Evolutionary conservation across 2,113 vertebrate genomes (phyloP).

Genomic region (Lagopus muta): DNA sequence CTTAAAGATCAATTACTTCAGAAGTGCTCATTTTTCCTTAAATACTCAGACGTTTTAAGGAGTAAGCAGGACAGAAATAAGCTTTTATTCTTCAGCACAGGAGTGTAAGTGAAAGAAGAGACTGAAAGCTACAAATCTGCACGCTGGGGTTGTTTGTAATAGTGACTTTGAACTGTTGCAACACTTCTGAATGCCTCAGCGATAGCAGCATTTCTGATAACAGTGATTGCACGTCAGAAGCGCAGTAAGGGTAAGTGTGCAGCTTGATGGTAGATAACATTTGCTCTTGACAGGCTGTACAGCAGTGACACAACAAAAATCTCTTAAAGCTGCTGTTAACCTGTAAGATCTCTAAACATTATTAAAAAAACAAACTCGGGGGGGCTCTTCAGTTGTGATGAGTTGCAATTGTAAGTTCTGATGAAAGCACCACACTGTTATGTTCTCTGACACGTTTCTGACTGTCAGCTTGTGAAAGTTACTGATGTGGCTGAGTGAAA

Average conservation of each 20-base stretch:
- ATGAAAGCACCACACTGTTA: background rate
- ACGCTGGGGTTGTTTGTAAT: background rate
- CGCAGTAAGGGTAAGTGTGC: background rate
- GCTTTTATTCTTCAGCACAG: background rate
- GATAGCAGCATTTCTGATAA: background rate
- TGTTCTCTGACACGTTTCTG: background rate
- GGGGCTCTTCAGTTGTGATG: background rate
- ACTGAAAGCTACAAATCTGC: background rate
- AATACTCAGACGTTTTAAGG: background rate
- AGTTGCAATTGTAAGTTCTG: background rate
- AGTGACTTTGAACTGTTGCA: background rate
- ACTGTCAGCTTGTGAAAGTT: background rate
- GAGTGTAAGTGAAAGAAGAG: background rate
- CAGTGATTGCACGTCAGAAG: background rate
- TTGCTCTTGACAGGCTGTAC: background rate
- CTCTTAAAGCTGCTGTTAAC: background rate
- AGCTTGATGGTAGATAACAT: background rate
- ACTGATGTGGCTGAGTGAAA: background rate
- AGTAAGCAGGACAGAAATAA: background rate
- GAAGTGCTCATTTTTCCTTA: background rate
- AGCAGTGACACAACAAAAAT: background rate
- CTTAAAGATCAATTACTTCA: background rate
- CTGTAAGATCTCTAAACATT: background rate
- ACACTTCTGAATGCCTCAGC: background rate
- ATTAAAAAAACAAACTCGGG: background rate